Evolutionary conservation across 2,888 invertebrate species (phyloP).

Genomic region (Bursaphelenchus okinawaensis): DNA sequence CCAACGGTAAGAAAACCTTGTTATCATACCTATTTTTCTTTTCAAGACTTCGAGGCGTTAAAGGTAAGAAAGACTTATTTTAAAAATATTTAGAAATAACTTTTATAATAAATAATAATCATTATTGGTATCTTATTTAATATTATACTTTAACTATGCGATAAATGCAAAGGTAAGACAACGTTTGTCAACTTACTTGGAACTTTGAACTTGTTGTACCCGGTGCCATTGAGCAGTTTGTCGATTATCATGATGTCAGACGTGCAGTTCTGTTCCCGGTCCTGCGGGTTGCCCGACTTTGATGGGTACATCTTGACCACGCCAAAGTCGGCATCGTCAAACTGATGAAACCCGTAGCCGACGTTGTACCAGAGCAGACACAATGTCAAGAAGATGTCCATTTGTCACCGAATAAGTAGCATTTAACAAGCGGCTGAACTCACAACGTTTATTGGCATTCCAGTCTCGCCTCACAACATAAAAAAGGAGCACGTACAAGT

Average conservation of each 20-base stretch:
- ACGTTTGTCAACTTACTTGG: slow-evolving; percentile 54
- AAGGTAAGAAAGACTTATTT: too few relatives aligned
- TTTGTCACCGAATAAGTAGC: neutral
- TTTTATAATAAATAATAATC: too few relatives aligned
- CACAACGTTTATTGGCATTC: neutral
- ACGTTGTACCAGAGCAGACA: slow-evolving; percentile 1
- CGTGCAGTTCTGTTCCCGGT: slow-evolving; percentile 39
- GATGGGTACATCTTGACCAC: slow-evolving; percentile 13
- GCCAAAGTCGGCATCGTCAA: slow-evolving; percentile 3
- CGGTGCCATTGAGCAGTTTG: slow-evolving; percentile 54
- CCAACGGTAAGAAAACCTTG: neutral
- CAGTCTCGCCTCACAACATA: neutral
- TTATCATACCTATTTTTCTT: neutral
- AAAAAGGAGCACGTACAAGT: neutral
- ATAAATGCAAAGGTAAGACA: neutral
- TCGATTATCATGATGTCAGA: slow-evolving; percentile 54
- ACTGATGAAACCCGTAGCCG: slow-evolving; percentile 6
- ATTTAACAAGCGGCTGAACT: neutral
- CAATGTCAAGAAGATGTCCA: neutral
- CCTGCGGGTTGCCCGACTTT: neutral
- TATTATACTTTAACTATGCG: neutral
- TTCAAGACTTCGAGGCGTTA: too few relatives aligned
- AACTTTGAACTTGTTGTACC: slow-evolving; percentile 57
- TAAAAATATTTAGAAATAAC: too few relatives aligned
- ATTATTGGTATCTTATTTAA: too few relatives aligned